A percentile compares a stretch with the other conserved stretches of the same genome.
Conservation (phyloP, 2,888 invertebrate species). For the Gryllus longicercus region DNA sequence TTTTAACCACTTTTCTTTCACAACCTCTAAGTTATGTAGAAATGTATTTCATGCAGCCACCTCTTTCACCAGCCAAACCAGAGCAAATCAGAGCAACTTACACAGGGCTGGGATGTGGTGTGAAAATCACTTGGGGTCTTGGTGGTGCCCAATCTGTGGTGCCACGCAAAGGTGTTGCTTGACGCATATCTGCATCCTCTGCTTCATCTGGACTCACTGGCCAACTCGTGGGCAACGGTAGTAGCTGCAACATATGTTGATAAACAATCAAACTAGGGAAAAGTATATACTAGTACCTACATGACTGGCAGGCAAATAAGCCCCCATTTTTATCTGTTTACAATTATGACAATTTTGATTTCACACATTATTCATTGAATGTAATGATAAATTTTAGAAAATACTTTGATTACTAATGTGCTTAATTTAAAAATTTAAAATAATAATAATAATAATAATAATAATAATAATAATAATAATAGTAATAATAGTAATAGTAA, state of each 20-base stretch:
- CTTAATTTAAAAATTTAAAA: too few species aligned
- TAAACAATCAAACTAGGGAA: conserved; percentile 17
- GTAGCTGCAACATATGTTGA: conserved; percentile 48
- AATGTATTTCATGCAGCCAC: neutral
- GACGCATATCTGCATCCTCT: conserved; percentile 48
- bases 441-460: too few species aligned
- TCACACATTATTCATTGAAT: too few species aligned
- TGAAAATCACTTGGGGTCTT: conserved; percentile 77
- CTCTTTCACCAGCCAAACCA: neutral
- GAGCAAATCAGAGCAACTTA: conserved; percentile 49
- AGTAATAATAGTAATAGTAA: too few species aligned
- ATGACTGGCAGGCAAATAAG: too few species aligned
- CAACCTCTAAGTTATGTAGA: neutral
- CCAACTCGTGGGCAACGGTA: conserved; percentile 71
- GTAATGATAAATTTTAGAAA: too few species aligned
- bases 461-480: too few species aligned
- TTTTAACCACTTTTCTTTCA: neutral
- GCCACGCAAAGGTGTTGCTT: conserved; percentile 60
- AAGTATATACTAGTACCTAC: too few species aligned
- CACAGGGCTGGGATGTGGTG: conserved; percentile 65
- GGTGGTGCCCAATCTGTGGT: conserved; percentile 83
- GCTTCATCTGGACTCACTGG: conserved; percentile 64
- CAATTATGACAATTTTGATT: too few species aligned
- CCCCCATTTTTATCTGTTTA: too few species aligned
- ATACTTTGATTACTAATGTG: too few species aligned